Conservation (phyloP, 2,113 vertebrate genomes). For the Ciconia maguari region DNA sequence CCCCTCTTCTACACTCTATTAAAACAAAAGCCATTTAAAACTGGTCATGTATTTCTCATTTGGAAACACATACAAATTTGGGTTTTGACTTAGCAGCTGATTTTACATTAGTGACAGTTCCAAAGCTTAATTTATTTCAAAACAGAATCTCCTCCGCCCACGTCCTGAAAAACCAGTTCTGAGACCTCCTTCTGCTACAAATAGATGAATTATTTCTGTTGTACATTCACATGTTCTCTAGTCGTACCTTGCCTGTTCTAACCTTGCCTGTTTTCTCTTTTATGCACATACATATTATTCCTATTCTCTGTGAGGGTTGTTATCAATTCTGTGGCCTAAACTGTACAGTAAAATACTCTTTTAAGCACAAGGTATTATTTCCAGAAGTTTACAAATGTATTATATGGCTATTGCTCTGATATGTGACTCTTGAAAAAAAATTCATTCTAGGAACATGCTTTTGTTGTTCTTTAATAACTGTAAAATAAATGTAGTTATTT, state of each 20-base stretch:
- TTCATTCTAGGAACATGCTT: neutral
- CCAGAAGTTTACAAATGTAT: neutral
- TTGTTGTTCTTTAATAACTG: neutral
- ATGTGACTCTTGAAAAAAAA: neutral
- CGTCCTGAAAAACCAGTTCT: conserved; percentile 74
- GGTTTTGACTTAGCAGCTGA: neutral
- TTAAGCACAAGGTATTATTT: neutral
- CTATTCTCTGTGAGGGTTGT: neutral
- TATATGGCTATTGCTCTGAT: neutral
- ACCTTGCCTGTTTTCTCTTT: neutral
- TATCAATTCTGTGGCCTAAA: neutral
- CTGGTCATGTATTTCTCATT: neutral
- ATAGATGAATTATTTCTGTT: conserved; percentile 55
- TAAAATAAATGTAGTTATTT: neutral
- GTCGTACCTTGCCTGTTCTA: neutral
- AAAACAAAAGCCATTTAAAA: neutral
- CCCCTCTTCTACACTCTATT: fast-evolving
- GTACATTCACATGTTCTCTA: neutral
- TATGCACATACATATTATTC: neutral
- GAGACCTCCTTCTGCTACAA: conserved; percentile 59
- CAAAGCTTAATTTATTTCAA: conserved; percentile 59
- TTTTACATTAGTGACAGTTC: conserved; percentile 23
- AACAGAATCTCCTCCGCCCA: conserved; percentile 61
- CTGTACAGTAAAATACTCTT: neutral
- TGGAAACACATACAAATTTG: neutral